phyloP scores from a whole-genome alignment of 2,113 vertebrate species.

The Centropus unirufus region DNA sequence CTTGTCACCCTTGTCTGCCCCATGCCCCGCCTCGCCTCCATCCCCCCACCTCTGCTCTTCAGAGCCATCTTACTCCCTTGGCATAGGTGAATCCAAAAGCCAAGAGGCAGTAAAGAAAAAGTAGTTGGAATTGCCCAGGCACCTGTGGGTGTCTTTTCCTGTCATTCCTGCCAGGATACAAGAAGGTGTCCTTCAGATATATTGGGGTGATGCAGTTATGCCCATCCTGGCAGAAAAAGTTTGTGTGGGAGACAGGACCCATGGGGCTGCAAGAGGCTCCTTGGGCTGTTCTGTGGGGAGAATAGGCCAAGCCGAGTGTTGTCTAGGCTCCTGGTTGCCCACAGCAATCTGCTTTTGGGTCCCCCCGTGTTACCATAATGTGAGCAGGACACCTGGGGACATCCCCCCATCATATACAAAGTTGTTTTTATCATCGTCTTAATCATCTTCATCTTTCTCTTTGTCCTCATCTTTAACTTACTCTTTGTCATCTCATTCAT shows the following conservation, averaged over 20 bases:
- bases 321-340: not conserved
- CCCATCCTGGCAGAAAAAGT: not conserved
- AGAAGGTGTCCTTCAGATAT: not conserved
- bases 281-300: not conserved
- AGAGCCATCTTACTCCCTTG: not conserved
- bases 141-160: not conserved
- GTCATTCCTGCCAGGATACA: not conserved
- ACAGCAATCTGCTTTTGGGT: not conserved
- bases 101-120: not conserved
- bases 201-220: not conserved
- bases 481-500: not conserved
- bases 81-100: not conserved
- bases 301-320: not conserved
- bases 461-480: not conserved
- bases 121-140: not conserved
- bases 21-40: not conserved
- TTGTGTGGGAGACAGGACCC: not conserved
- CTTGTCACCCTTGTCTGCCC: not conserved
- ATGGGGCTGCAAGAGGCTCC: fast-evolving
- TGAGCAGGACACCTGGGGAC: not conserved
- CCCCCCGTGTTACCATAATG: not conserved
- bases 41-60: not conserved
- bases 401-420: too few relatives aligned
- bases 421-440: not conserved
- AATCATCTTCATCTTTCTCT: not conserved